Evolutionary conservation across 2,113 vertebrate genomes (phyloP), one percentile per base, ranked within the genome.

Genomic region (Hyperoodon ampullatus): DNA sequence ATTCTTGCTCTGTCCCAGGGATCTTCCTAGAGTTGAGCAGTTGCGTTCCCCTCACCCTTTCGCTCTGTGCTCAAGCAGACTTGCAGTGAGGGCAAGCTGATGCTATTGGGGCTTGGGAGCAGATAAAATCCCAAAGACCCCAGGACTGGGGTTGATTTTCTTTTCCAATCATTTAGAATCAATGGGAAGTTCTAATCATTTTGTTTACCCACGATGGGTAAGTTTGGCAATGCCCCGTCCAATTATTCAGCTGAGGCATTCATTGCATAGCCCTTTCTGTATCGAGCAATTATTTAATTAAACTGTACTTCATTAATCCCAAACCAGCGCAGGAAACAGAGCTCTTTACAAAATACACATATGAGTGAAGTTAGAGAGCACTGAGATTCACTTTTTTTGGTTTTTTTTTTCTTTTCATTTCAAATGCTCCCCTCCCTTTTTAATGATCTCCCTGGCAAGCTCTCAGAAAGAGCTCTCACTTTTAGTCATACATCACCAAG

Each of bases 271-370:
- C 94, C 98, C 93, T 93, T 96, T 97, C 96, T 97, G 96, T 98
- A 98, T 98, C 98, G 98, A 98, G 98, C 98, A 98, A 98, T 98
- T 98, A 98, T 98, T 98, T 98, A 98, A 98, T 98, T 98, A 98
- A 98, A 98, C 94, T 84, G 98, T 98, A 98, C 97, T 98, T 98
- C 97, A 98, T 98, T 98, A 98, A 98, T 98, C 96, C 93, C 97
- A 95, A 95, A 98, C 96, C 97, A 42, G 95, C 93, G 90, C 88
- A 94, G 95, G 77, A 93, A 98, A 98, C 96, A 97, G 85, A 63
- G 60, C 16, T 75, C 77, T 98, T 96, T 95, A 89, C 70, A 94
- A 97, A 97, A 97, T 81, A 96, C 60, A 94, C 93, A 88, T 96
- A 94, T 89, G 93, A 53, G 89, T 63, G 92, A 97, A 97, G 97